A percentile compares a stretch with the other conserved stretches of the same genome.
phyloP scores from a whole-genome alignment of 2,113 vertebrate genomes.

The Oostethus manadensis region DNA sequence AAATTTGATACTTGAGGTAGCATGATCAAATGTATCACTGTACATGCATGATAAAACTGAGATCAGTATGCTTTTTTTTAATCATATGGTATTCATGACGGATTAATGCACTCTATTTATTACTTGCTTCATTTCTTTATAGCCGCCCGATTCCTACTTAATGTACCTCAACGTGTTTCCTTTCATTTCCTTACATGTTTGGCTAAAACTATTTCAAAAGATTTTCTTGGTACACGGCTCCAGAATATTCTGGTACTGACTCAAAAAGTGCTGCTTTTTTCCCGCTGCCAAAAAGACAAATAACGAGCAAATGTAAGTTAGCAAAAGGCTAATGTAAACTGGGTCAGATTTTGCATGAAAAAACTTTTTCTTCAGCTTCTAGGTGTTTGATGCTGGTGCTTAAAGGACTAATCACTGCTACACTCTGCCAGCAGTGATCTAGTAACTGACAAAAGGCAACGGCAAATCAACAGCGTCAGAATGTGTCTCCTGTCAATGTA shows the following conservation, averaged over 20 bases:
- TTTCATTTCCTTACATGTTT: background rate
- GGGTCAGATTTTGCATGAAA: background rate
- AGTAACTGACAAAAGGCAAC: background rate
- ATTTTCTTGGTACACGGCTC: background rate
- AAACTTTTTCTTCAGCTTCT: conserved; percentile 1
- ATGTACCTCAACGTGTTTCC: background rate
- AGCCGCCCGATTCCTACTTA: background rate
- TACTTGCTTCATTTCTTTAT: background rate
- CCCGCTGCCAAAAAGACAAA: background rate
- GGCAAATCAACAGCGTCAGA: background rate
- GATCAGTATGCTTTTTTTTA: too few species aligned
- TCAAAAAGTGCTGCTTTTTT: background rate
- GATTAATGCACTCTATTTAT: background rate
- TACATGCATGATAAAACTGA: too few species aligned
- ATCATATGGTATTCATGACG: too few species aligned
- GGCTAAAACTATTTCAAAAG: conserved; percentile 4
- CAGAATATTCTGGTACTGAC: background rate
- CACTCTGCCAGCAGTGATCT: background rate
- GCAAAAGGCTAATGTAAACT: conserved; percentile 7
- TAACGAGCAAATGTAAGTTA: conserved; percentile 5
- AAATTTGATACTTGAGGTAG: too few species aligned
- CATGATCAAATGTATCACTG: too few species aligned
- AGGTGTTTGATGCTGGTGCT: background rate
- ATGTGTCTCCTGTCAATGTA: background rate
- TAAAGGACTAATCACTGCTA: background rate